A percentile compares a stretch with the other conserved stretches of the same genome.
phyloP scores from a whole-genome alignment of 2,888 invertebrate species.

The Parapristionchus giblindavisi region DNA sequence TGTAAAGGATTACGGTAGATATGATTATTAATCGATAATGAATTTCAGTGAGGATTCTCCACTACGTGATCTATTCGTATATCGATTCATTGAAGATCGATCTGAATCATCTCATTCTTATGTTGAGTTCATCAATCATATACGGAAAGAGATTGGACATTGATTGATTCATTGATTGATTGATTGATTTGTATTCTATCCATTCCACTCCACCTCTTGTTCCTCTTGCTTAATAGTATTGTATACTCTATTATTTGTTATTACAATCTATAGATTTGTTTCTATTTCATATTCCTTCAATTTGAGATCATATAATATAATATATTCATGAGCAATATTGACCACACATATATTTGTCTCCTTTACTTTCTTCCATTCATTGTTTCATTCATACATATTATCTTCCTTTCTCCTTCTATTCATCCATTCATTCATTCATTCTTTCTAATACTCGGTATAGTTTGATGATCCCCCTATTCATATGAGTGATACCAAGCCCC shows the following conservation, averaged over 20 bases:
- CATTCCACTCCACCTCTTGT: constrained; percentile 9
- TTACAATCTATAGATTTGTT: constrained; percentile 31
- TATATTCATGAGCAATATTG: too few relatives aligned
- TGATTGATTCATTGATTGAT: constrained; percentile 26
- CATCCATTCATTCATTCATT: too few relatives aligned
- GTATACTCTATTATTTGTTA: constrained; percentile 9
- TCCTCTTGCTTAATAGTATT: constrained; percentile 5
- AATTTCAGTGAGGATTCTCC: constrained; percentile 88
- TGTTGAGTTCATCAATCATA: constrained; percentile 95
- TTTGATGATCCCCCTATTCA: too few relatives aligned
- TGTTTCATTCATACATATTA: too few relatives aligned
- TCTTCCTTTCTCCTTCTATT: too few relatives aligned
- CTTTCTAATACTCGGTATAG: too few relatives aligned
- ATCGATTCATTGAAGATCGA: constrained; percentile 90
- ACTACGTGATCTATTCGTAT: constrained; percentile 82
- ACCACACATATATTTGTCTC: too few relatives aligned
- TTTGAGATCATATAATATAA: too few relatives aligned
- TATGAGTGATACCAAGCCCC: too few relatives aligned
- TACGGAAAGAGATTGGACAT: constrained; percentile 65
- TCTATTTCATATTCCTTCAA: background rate
- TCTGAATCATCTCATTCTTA: constrained; percentile 93
- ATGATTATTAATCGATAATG: background rate
- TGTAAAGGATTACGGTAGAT: background rate
- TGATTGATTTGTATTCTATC: constrained; percentile 3
- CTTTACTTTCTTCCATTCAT: too few relatives aligned